Base-by-base conservation (phyloP, 2,113 vertebrate species). In the Actinemys pallida region DNA sequence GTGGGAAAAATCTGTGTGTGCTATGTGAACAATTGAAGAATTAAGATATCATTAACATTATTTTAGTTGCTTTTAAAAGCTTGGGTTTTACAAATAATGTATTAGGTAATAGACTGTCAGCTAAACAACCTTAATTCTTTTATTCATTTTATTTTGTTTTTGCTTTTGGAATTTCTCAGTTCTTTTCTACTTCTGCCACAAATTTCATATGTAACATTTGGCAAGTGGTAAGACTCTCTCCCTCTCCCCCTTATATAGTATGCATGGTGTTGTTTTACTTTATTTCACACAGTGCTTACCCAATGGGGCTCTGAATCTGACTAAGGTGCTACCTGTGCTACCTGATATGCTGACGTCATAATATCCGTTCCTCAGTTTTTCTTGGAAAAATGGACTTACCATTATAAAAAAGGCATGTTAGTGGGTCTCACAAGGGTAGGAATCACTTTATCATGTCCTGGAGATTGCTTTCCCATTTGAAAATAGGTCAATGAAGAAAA, bases 361-460 rank as follows among this genome's bases (percentile, higher is more conserved):
- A 78, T 45, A 89, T 86, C 59, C 56, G 12, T 35, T 31, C 81
- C 83, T 80, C 79, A 24, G 16, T 10, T 91, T 88, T 65, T 3
- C 5, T 13, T 89, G 0, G 75, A 17, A 47, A 47, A 47, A 0
- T 69, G 50, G 6, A 31, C 0, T 0, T 78, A 0, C 0, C 65
- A 1, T 54, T 92, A n/a, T 47, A 81, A 84, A 85, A 78, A 52
- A 57, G 78, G 65, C 17, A 16, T 83, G 42, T 27, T 31, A 83
- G n/a, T 57, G 53, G 52, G 24, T 20, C 39, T 25, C 20, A 20
- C 22, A 53, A 80, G 7, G 0, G 1, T 86, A 12, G 84, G 91
- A 87, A 49, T 45, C 84, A 92, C 4, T 72, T 72, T 39, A 88
- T 86, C 24, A 4, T 6, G 57, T 31, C 50, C 50, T 47, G 5